Conservation (phyloP, 2,888 invertebrate species). For the Drosophila neutralis region DNA sequence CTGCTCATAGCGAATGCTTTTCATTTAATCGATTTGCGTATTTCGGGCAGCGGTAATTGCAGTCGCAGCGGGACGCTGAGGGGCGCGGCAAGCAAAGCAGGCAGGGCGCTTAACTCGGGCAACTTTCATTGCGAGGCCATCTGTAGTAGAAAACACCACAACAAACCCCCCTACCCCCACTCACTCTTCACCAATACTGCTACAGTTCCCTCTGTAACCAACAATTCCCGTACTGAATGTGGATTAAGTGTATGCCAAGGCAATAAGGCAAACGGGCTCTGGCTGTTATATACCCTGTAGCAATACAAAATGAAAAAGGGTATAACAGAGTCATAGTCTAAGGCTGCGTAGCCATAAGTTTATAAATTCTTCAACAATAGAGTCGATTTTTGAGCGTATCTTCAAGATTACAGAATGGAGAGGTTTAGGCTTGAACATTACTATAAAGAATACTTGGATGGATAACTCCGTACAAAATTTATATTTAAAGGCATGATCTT, state of each 20-base stretch:
- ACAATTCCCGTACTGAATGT: constrained; percentile 57
- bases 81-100: neutral
- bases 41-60: constrained; percentile 77
- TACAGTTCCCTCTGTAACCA: neutral
- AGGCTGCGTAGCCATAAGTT: neutral
- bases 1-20: constrained; percentile 39
- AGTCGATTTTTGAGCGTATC: neutral
- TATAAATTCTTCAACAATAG: neutral
- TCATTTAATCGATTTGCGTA: constrained; percentile 76
- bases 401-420: neutral
- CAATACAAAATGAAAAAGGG: neutral
- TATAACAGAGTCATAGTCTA: neutral
- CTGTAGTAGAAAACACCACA: constrained; percentile 8
- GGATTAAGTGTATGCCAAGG: constrained; percentile 79
- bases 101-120: constrained; percentile 42
- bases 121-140: constrained; percentile 71
- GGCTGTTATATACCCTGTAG: constrained; percentile 1
- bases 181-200: neutral
- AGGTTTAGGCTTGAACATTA: neutral
- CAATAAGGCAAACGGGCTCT: constrained; percentile 53
- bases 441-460: neutral
- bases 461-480: neutral
- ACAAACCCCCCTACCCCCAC: neutral
- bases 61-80: neutral
- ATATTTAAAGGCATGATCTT: neutral